Base-by-base conservation (phyloP, 2,113 vertebrate genomes). In the Gnathonemus echidnorhynchus region DNA sequence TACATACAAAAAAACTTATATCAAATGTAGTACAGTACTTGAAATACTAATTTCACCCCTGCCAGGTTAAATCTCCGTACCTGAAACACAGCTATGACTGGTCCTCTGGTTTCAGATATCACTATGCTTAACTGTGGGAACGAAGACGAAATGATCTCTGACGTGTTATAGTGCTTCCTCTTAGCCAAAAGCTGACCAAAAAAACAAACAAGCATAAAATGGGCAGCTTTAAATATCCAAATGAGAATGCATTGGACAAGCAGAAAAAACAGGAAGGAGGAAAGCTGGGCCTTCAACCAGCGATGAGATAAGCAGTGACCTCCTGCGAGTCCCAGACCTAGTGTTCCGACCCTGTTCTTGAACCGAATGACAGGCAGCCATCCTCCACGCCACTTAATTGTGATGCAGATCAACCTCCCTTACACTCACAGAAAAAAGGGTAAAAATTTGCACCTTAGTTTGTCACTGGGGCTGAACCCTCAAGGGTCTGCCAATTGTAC, bases 201-300 rank as follows among this genome's bases (percentile, higher is more conserved):
- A 56, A 89, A 91, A 89, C 62, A 77, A 86, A 77, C 50, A 83
- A 48, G 52, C 27, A 56, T 24, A 39, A 53, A 53, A n/a, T 21
- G 7, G 19, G 31, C 5, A 84, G 35, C 50, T 13, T 77, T 39
- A 90, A 52, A 86, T 90, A 52, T 86, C 53, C 56, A 42, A 89
- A 87, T 49, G 74, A 91, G 77, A 87, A 89, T 58, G 90, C 21
- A 52, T 7, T 35, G 66, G 58, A 24, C 5, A 42, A 90, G 39
- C 46, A 77, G 52, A 50, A 10, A 35, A 48, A 90, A 74, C 49
- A 88, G 86, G 74, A 86, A 85, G 50, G 56, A 11, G 46, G n/a
- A 21, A n/a, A 56, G 24, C 1, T 7, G 45, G 42, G 17, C 42
- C 42, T 45, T 2, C 56, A 35, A 31, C 27, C 24, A 70, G 31